phyloP scores from a whole-genome alignment of 2,113 vertebrate genomes.

The Solea senegalensis region DNA sequence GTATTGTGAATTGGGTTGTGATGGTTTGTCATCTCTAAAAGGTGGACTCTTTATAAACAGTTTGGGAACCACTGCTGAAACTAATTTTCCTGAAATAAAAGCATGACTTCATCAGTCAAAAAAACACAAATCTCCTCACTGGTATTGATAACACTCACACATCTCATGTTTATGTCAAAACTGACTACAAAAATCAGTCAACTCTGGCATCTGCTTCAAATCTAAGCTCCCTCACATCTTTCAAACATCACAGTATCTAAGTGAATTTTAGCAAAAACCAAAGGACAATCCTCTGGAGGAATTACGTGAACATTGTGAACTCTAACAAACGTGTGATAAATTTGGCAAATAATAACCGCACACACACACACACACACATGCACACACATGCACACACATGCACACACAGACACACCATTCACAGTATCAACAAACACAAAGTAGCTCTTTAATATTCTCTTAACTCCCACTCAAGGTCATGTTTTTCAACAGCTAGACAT shows the following conservation, averaged over 20 bases:
- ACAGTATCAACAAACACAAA: conserved; percentile 39
- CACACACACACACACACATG: too few relatives aligned
- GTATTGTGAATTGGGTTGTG: too few relatives aligned
- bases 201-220: conserved; percentile 4
- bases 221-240: conserved; percentile 24
- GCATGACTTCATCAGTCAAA: not conserved
- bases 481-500: conserved; percentile 20
- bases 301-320: conserved; percentile 37
- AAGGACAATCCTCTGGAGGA: conserved; percentile 48
- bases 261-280: conserved; percentile 35
- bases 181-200: conserved; percentile 14
- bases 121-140: not conserved
- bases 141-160: not conserved
- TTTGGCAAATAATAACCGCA: conserved; percentile 38
- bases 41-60: too few relatives aligned
- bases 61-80: too few relatives aligned
- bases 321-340: conserved; percentile 34
- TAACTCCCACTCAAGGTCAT: conserved; percentile 68
- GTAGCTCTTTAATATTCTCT: conserved; percentile 38
- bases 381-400: too few relatives aligned
- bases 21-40: too few relatives aligned
- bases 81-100: too few relatives aligned
- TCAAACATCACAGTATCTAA: not conserved
- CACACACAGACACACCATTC: conserved; percentile 6
- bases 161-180: conserved; percentile 30